These are phyloP conservation scores for Cairina moschata DNA, from an alignment of 2,113 vertebrate species.

Conservation along the genomic window DNA sequence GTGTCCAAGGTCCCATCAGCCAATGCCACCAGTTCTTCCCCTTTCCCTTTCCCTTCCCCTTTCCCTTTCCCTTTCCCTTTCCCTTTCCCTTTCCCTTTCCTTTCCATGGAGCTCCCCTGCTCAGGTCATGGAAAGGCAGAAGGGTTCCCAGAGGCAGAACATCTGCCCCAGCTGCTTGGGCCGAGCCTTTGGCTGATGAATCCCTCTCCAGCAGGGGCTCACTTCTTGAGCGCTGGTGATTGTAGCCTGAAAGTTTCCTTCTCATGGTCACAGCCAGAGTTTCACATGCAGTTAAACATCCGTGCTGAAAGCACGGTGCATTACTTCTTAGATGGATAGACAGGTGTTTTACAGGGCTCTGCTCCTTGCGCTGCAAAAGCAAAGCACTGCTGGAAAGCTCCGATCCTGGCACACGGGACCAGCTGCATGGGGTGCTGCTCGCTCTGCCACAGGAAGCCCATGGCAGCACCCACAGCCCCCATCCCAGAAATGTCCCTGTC, in stretches of 20 bases:
- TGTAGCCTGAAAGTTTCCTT: neutral
- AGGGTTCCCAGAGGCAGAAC: neutral
- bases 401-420: neutral
- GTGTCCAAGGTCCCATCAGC: neutral
- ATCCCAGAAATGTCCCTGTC: neutral
- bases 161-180: neutral
- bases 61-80: neutral
- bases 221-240: neutral
- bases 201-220: neutral
- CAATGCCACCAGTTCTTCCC: neutral
- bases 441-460: neutral
- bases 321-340: neutral
- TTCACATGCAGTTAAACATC: neutral
- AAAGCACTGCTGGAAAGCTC: neutral
- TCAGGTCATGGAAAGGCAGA: neutral
- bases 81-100: neutral
- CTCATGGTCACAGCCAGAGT: neutral
- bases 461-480: neutral
- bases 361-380: neutral
- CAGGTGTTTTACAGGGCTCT: neutral
- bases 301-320: neutral
- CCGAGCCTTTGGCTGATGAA: neutral
- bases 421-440: rapidly evolving
- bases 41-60: too few relatives aligned
- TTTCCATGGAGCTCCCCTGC: rapidly evolving